A percentile compares a stretch with the other conserved stretches of the same genome.
Evolutionary conservation across 2,888 invertebrate genomes (phyloP).

Genomic region (Patella depressa): DNA sequence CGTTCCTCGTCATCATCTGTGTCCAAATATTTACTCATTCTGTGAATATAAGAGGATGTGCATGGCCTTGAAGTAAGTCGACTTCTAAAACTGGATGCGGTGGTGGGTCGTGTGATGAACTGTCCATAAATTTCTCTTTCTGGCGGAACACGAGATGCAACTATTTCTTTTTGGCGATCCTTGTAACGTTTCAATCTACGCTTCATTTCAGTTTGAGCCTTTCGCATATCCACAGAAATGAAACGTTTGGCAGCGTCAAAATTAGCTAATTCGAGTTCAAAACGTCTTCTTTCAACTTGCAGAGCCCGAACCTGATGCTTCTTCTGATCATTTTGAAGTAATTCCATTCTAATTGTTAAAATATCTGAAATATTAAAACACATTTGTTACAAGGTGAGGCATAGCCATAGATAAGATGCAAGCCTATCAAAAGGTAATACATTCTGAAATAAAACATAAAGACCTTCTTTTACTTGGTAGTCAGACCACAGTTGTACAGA

Average conservation of each 20-base stretch:
- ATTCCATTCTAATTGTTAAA: neutral
- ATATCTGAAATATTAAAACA: neutral
- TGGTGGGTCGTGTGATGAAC: slow-evolving; percentile 22
- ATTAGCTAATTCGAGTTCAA: slow-evolving; percentile 25
- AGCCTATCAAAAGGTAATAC: no score
- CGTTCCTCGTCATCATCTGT: slow-evolving; percentile 22
- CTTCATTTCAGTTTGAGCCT: slow-evolving; percentile 33
- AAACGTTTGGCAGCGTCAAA: slow-evolving; percentile 30
- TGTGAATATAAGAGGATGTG: slow-evolving; percentile 15
- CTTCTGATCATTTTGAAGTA: slow-evolving; percentile 28
- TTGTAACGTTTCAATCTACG: slow-evolving; percentile 33
- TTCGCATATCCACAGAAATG: slow-evolving; percentile 37
- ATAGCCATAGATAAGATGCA: no score
- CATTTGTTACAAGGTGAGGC: no score
- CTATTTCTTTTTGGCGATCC: slow-evolving; percentile 35
- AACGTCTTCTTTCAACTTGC: slow-evolving; percentile 28
- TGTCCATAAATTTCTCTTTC: slow-evolving; percentile 21
- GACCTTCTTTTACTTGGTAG: no score
- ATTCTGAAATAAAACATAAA: no score
- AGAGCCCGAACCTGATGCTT: slow-evolving; percentile 29
- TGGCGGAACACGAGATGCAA: slow-evolving; percentile 7
- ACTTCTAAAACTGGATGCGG: neutral
- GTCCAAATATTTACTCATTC: slow-evolving; percentile 14
- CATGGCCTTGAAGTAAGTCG: slow-evolving; percentile 13
- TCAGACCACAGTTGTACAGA: no score